Evolutionary conservation across 64 coral and sea anemone species (phyloP).

Genomic region (Trachythela sp.): DNA sequence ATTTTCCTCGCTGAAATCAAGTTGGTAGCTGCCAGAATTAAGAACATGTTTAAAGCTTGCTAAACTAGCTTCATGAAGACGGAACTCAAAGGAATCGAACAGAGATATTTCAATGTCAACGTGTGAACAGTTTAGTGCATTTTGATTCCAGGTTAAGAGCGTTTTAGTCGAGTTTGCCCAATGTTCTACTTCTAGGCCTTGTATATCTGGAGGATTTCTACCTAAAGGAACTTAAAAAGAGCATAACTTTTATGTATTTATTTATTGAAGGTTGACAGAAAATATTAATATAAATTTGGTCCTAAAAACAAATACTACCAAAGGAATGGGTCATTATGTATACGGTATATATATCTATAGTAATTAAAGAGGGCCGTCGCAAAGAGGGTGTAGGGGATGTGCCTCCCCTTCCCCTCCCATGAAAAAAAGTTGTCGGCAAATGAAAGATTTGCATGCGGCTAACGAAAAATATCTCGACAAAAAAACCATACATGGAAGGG

Average conservation of each 20-base stretch:
- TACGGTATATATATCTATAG: too few relatives aligned
- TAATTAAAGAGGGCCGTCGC: too few relatives aligned
- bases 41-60: background rate
- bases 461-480: too few relatives aligned
- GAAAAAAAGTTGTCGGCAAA: too few relatives aligned
- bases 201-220: too few relatives aligned
- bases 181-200: background rate
- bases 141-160: constrained; percentile 18
- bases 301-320: too few relatives aligned
- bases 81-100: background rate
- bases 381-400: too few relatives aligned
- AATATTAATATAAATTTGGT: background rate
- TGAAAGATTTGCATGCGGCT: too few relatives aligned
- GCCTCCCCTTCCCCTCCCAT: too few relatives aligned
- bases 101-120: background rate
- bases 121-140: background rate
- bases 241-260: background rate
- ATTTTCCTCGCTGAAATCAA: background rate
- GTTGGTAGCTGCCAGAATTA: background rate
- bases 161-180: background rate
- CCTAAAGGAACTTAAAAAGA: too few relatives aligned
- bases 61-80: background rate
- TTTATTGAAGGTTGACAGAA: background rate
- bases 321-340: too few relatives aligned
- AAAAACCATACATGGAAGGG: too few relatives aligned